Evolutionary conservation across 2,888 invertebrate species (phyloP).

Genomic region (Deilephila elpenor): DNA sequence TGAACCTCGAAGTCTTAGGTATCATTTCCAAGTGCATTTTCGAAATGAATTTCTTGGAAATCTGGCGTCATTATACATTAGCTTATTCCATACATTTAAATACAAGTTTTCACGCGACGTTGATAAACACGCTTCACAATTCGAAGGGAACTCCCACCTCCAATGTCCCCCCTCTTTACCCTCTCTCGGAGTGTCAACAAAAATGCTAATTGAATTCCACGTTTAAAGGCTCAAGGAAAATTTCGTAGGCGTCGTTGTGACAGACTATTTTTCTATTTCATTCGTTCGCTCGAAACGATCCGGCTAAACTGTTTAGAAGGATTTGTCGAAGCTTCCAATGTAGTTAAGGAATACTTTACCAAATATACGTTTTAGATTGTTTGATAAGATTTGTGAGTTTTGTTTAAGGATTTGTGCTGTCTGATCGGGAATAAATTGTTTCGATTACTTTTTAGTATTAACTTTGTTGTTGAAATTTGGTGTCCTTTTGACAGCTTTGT

Average conservation of each 20-base stretch:
- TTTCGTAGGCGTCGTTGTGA: neutral
- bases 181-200: conserved; percentile 5
- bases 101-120: neutral
- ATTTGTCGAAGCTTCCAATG: conserved; percentile 6
- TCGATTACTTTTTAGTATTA: neutral
- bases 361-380: conserved; percentile 11
- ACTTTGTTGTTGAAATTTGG: neutral
- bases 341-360: conserved; percentile 10
- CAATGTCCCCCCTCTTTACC: neutral
- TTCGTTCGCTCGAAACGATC: neutral
- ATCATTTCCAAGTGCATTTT: too few species aligned
- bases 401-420: neutral
- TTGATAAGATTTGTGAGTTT: neutral
- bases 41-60: too few species aligned
- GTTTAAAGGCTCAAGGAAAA: conserved; percentile 18
- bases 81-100: too few species aligned
- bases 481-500: too few species aligned
- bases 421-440: neutral
- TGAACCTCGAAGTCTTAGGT: too few species aligned
- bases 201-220: conserved; percentile 11
- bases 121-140: neutral
- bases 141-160: neutral
- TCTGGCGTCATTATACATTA: too few species aligned
- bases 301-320: conserved; percentile 13
- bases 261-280: neutral